Evolutionary conservation across 1,140 invertebrate genomes (phyloP), one percentile per base, ranked within the genome.

Genomic region (Panulirus ornatus): DNA sequence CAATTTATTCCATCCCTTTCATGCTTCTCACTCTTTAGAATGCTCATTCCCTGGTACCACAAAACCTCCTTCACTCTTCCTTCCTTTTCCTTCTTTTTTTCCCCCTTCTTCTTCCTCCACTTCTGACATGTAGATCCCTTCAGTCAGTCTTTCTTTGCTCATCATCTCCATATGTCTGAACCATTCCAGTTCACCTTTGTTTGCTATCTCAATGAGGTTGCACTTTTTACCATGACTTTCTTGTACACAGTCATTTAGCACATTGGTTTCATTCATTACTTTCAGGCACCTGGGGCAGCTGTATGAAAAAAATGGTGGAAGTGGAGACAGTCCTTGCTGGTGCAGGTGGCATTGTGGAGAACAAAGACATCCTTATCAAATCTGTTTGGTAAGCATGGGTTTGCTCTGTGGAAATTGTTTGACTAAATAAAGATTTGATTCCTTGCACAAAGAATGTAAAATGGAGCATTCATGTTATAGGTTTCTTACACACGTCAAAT

Each of bases 291-390:
- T 92, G 90, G 83, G 88, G 83, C 34, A 84, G 71, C 27, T 89
- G 94, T 38, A 93, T 93, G 87, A 92, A 92, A 1, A 92, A 94
- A 36, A 92, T 94, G 27, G 86, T 93, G 36, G 83, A 91, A 54
- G 88, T 94, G 44, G 94, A 94, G 84, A 93, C 94, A 0, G 86
- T 94, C 0, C 84, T 94, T 11, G 93, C 93, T 84, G 93, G 93
- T 34, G 93, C 93, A 73, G 83, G 79, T 54, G 87, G 66, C 2
- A 73, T 88, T 42, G 83, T 89, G n/a, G 90, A 92, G 30, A 86
- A 89, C 30, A 88, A 87, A 34, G 90, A 91, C 16, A 63, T 76
- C 63, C 54, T 88, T 47, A 87, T 87, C 8, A 85, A 76, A 19
- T 75, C 73, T 54, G 44, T 94, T 94, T 94, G 94, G 94, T 95